phyloP scores from a whole-genome alignment of 64 coral and sea anemone genomes.

The Actinia tenebrosa region DNA sequence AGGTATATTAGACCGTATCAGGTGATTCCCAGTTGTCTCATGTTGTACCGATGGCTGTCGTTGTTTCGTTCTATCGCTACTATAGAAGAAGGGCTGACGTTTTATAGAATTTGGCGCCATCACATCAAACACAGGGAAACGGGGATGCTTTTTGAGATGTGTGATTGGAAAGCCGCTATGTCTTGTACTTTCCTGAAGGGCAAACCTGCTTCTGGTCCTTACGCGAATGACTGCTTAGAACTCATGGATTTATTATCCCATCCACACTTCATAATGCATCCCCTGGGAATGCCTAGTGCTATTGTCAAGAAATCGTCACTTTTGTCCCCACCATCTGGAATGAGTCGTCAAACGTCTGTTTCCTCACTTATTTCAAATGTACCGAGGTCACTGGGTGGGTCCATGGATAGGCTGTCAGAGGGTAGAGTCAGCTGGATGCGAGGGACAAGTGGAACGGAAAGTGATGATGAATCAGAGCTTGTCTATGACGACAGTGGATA shows the following conservation, averaged over 20 bases:
- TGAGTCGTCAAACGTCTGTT: slow-evolving; percentile 18
- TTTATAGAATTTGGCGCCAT: slow-evolving; percentile 92
- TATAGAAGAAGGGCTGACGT: slow-evolving; percentile 76
- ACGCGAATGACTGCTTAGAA: slow-evolving; percentile 74
- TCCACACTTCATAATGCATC: slow-evolving; percentile 91
- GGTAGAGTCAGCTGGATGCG: slow-evolving; percentile 9
- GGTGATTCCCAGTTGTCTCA: slow-evolving; percentile 82
- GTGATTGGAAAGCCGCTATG: slow-evolving; percentile 98
- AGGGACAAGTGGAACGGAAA: slow-evolving; percentile 44
- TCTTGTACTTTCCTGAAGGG: slow-evolving; percentile 75
- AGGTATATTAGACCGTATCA: slow-evolving; percentile 86
- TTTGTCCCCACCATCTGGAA: neutral
- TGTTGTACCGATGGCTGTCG: slow-evolving; percentile 85
- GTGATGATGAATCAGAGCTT: slow-evolving; percentile 79
- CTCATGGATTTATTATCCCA: slow-evolving; percentile 71
- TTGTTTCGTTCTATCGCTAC: slow-evolving; percentile 63
- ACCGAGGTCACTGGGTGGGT: neutral
- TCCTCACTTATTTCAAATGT: slow-evolving; percentile 15
- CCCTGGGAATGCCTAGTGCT: slow-evolving; percentile 44
- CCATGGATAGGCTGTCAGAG: slow-evolving; percentile 18
- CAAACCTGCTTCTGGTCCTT: slow-evolving; percentile 50
- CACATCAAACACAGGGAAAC: slow-evolving; percentile 73
- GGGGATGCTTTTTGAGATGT: slow-evolving; percentile 82
- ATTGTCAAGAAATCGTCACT: neutral
- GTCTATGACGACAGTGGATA: slow-evolving; percentile 73